Conservation (phyloP, 2,113 vertebrate genomes). For the Pyxicephalus adspersus region DNA sequence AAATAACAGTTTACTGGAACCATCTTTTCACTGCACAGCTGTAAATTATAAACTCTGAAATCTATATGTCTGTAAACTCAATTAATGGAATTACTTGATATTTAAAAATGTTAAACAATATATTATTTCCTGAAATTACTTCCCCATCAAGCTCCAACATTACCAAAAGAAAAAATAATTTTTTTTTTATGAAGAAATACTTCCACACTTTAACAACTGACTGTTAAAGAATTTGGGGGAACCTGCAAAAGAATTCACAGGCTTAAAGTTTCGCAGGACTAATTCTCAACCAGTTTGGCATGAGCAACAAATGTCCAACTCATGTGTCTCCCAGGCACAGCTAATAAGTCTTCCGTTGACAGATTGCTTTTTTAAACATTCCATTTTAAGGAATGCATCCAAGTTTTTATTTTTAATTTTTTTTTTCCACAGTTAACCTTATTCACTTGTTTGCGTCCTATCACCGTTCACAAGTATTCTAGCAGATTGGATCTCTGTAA, state of each 20-base stretch:
- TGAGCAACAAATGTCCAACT: constrained; percentile 62
- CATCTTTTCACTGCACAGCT: too few species aligned
- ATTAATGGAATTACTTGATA: too few species aligned
- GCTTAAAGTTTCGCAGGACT: constrained; percentile 29
- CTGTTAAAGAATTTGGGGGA: constrained; percentile 53
- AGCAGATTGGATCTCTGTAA: constrained; percentile 26
- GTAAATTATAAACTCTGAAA: too few species aligned
- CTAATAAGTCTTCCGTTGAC: constrained; percentile 65
- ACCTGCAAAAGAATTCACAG: constrained; percentile 57
- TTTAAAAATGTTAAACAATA: too few species aligned
- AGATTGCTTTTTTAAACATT: constrained; percentile 58
- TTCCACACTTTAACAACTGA: neutral
- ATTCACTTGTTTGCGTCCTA: constrained; percentile 48
- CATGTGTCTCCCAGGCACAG: constrained; percentile 61
- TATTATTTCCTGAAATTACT: too few species aligned
- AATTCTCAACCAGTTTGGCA: constrained; percentile 55
- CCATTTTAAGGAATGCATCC: constrained; percentile 61
- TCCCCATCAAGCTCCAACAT: too few species aligned
- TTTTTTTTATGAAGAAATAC: neutral
- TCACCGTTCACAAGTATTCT: constrained; percentile 23
- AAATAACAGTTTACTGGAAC: too few species aligned
- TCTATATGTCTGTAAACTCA: too few species aligned
- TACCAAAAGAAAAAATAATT: too few species aligned
- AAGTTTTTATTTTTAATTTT: constrained; percentile 61
- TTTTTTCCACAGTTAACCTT: constrained; percentile 56